Evolutionary conservation across 2,888 invertebrate genomes (phyloP).

Genomic region (Himalopsyche kuldschensis): DNA sequence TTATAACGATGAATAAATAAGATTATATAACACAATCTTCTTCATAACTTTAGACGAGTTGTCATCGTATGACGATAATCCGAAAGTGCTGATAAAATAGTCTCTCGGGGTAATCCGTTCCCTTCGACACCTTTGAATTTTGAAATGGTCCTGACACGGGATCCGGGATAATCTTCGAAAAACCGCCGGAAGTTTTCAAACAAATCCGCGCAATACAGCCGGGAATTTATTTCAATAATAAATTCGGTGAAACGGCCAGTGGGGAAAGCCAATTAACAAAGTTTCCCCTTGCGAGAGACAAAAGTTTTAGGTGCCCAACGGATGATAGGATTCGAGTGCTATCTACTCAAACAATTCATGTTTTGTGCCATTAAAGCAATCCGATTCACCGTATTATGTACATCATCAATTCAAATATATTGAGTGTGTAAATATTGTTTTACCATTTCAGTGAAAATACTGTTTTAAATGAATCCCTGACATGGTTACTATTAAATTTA

Average conservation of each 20-base stretch:
- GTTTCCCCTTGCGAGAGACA: background rate
- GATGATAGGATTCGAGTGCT: background rate
- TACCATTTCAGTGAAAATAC: too few species aligned
- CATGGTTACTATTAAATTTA: too few species aligned
- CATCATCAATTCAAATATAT: too few species aligned
- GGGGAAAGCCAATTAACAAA: conserved; percentile 27
- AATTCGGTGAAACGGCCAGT: conserved; percentile 11
- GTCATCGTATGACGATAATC: background rate
- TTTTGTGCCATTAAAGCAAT: background rate
- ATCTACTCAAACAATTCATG: background rate
- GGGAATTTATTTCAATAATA: conserved; percentile 15
- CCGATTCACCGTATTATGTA: too few species aligned
- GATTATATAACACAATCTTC: background rate
- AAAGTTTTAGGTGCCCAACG: background rate
- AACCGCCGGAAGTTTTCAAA: background rate
- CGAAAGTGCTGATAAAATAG: background rate
- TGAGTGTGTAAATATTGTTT: too few species aligned
- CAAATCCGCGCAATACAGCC: background rate
- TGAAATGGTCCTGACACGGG: background rate
- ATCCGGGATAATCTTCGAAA: background rate
- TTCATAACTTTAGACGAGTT: background rate
- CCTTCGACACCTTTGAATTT: background rate
- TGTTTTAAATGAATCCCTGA: too few species aligned
- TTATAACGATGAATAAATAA: background rate
- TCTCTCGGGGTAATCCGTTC: background rate